Evolutionary conservation across 2,797 vertebrate species (phyloP), one percentile per base, ranked within the genome.

Genomic region (Melanotaenia maccullochi): DNA sequence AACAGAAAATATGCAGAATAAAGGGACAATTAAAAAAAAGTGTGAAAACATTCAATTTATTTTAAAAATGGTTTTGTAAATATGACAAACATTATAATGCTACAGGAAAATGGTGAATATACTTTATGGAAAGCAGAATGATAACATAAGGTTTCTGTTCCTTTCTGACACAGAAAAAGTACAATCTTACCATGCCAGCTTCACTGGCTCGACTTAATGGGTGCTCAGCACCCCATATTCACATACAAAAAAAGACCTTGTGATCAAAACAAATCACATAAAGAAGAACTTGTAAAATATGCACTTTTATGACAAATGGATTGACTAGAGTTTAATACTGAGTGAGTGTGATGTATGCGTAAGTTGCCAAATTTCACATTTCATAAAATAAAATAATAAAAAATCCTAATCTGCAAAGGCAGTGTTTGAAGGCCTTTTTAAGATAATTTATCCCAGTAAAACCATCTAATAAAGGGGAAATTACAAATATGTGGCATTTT

Each of bases 161-260:
- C 79, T 85, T 88, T 81, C 65, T 75, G 76, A 87, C 83, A 87
- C 65, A 74, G 69, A 83, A 82, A 78, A 83, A 61, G 62, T 42
- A 52, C 72, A 71, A 72, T 81, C 73, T 38, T 42, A 70, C 33
- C 71, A 68, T 3, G 13, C 64, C 80, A 85, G 79, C 51, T 71
- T 86, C 75, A 68, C 36, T 72, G 87, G 83, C 71, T 89, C 76
- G 56, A 73, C 65, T 65, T 70, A 75, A 56, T 68, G 76, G 85
- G 82, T 88, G 93, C 93, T 92, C 93, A 94, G 83, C 94, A 94
- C 93, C 88, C 73, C 83, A 49, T 78, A 85, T 81, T 75, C 44
- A 75, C 66, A 81, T 55, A 79, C 25, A 38, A 73, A 83, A 85
- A 75, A 68, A 32, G 3, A 70, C 25, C 64, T 63, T 75, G 78